These are phyloP conservation scores for Microtus agrestis DNA, from an alignment of 2,797 vertebrate genomes.

Conservation along the genomic window DNA sequence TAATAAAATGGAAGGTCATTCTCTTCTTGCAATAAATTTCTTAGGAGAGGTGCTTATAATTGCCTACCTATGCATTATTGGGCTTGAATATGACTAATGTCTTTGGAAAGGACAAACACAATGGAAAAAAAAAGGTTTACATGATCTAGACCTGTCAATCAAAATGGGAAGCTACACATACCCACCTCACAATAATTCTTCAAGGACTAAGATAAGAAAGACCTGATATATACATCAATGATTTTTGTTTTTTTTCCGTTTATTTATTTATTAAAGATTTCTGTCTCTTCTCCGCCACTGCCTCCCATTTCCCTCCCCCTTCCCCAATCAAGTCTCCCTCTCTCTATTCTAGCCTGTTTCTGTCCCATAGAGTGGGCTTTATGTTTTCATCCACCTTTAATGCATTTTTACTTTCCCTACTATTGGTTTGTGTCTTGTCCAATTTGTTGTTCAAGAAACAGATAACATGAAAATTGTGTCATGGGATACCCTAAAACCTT, in stretches of 20 bases:
- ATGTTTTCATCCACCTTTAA: not conserved
- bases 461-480: not conserved
- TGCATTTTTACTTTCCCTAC: not conserved
- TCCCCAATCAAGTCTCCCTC: no score
- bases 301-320: no score
- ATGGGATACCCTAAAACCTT: not conserved
- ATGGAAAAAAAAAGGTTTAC: not conserved
- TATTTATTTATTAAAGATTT: no score
- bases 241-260: no score
- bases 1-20: not conserved
- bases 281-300: no score
- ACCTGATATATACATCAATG: not conserved
- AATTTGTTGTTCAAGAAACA: not conserved
- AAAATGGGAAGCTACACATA: not conserved
- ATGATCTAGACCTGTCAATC: not conserved
- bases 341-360: not conserved
- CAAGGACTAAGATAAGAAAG: not conserved
- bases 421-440: not conserved
- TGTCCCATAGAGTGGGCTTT: no score
- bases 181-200: not conserved
- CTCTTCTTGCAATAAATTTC: not conserved
- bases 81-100: not conserved
- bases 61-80: not conserved
- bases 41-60: not conserved
- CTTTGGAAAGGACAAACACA: not conserved